Evolutionary conservation across 1,140 invertebrate genomes (phyloP).

Genomic region (Philotrypesis tridentata): DNA sequence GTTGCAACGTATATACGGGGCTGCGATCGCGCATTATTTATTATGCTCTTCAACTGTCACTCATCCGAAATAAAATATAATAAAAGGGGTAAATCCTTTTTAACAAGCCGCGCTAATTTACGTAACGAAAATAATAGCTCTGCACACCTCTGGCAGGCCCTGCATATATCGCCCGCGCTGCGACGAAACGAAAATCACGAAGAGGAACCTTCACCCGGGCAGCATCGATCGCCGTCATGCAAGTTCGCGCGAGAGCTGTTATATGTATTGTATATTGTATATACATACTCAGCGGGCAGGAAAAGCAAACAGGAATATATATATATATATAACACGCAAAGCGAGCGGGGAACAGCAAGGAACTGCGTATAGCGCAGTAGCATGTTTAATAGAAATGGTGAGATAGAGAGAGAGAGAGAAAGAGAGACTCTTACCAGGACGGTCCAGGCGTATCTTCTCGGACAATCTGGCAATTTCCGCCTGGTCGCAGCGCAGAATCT

Average conservation of each 20-base stretch:
- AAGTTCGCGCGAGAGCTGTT: neutral
- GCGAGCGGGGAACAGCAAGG: too few species aligned
- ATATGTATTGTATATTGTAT: too few species aligned
- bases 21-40: too few species aligned
- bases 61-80: too few species aligned
- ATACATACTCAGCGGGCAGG: neutral
- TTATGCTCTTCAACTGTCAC: too few species aligned
- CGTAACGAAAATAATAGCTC: too few species aligned
- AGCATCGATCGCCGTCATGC: neutral
- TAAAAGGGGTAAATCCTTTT: too few species aligned
- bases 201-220: neutral
- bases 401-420: neutral
- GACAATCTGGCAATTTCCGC: conserved; percentile 56
- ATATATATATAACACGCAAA: neutral
- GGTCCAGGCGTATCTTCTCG: conserved; percentile 53
- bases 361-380: neutral
- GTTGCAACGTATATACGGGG: too few species aligned
- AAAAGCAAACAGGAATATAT: neutral
- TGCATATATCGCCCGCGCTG: too few species aligned
- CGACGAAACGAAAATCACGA: too few species aligned
- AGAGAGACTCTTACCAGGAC: conserved; percentile 60
- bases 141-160: too few species aligned
- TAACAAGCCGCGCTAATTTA: too few species aligned
- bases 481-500: conserved; percentile 59
- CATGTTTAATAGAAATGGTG: neutral